Percentiles rank a stretch among this genome's conserved stretches.
phyloP scores from a whole-genome alignment of 2,113 vertebrate genomes.

The Sylvicapra grimmia region DNA sequence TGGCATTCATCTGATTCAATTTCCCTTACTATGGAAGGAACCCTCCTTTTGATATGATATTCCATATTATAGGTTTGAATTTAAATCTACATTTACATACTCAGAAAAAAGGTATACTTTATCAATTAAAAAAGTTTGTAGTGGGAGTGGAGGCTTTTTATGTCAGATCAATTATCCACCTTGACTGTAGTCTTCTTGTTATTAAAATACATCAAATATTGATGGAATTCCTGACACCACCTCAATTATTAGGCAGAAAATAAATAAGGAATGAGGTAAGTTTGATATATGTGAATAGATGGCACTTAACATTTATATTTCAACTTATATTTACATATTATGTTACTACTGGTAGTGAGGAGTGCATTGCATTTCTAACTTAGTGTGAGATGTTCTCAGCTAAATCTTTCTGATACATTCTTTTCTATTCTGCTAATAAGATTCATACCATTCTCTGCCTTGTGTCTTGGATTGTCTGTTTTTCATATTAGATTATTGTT shows the following conservation, averaged over 20 bases:
- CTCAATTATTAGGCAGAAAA: not conserved
- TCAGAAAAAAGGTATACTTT: not conserved
- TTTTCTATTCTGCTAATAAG: not conserved
- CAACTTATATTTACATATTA: not conserved
- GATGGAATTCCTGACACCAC: not conserved
- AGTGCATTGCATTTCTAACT: accelerated
- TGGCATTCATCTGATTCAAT: not conserved
- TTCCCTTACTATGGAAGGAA: not conserved
- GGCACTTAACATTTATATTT: not conserved
- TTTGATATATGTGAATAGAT: not conserved
- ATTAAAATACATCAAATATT: not conserved
- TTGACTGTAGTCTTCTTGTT: not conserved
- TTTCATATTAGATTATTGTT: not conserved
- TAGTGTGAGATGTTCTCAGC: not conserved
- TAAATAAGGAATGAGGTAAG: not conserved
- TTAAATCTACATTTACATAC: not conserved
- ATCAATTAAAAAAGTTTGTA: not conserved
- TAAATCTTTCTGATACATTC: not conserved
- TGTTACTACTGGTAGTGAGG: not conserved
- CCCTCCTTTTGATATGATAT: not conserved
- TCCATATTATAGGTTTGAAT: not conserved
- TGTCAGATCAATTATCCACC: not conserved
- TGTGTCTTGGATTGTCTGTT: not conserved
- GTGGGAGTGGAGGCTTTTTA: not conserved
- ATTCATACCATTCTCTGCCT: not conserved